A percentile compares a stretch with the other conserved stretches of the same genome.
phyloP scores from a whole-genome alignment of 2,888 invertebrate genomes.

The Meghimatium bilineatum region DNA sequence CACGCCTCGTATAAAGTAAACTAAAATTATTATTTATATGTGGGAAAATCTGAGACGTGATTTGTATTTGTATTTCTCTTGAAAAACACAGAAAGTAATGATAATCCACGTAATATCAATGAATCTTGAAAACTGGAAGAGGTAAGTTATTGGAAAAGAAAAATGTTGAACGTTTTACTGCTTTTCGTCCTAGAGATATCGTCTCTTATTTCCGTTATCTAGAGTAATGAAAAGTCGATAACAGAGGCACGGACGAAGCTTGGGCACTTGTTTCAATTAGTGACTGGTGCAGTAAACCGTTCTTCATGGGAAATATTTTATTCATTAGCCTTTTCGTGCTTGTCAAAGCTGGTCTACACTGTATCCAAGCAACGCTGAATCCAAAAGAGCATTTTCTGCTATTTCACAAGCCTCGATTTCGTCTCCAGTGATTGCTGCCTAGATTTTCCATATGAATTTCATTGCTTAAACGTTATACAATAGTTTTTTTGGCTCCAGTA shows the following conservation, averaged over 20 bases:
- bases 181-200: not conserved
- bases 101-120: too few relatives aligned
- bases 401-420: not conserved
- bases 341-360: not conserved
- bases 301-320: not conserved
- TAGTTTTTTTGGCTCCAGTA: too few relatives aligned
- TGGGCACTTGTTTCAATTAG: constrained; percentile 10
- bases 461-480: too few relatives aligned
- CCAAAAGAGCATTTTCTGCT: not conserved
- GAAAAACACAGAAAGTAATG: too few relatives aligned
- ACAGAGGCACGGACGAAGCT: not conserved
- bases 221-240: not conserved
- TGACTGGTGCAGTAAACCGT: not conserved
- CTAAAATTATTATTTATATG: too few relatives aligned
- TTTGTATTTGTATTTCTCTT: too few relatives aligned
- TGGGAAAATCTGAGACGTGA: too few relatives aligned
- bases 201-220: not conserved
- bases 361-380: not conserved
- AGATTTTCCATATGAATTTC: too few relatives aligned
- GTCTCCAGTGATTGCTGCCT: too few relatives aligned
- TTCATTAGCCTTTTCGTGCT: constrained; percentile 9
- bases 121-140: too few relatives aligned
- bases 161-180: not conserved
- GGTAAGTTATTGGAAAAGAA: constrained; percentile 46
- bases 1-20: too few relatives aligned